Conservation (phyloP, 2,888 invertebrate genomes). For the Cheilosia urbana region DNA sequence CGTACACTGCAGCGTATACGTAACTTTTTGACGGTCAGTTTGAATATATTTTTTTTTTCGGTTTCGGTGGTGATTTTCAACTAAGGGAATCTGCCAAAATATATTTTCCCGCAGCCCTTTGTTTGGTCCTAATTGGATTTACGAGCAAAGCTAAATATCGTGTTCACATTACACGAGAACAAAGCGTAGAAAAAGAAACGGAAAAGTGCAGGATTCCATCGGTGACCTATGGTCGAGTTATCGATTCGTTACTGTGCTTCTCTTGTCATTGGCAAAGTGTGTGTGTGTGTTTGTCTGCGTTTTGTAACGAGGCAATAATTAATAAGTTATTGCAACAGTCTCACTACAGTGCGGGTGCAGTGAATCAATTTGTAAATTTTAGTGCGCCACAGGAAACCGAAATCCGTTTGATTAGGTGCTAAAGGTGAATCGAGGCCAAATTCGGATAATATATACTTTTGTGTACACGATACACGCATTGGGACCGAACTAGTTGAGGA, state of each 20-base stretch:
- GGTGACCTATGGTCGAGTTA: conserved; percentile 69
- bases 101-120: background rate
- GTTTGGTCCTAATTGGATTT: conserved; percentile 66
- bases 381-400: conserved; percentile 43
- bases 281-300: conserved; percentile 5
- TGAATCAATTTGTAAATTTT: conserved; percentile 12
- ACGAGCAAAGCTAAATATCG: conserved; percentile 33
- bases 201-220: conserved; percentile 58
- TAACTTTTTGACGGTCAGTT: conserved; percentile 39
- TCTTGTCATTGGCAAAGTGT: conserved; percentile 16
- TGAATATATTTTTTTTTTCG: conserved; percentile 8
- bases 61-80: conserved; percentile 13
- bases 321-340: conserved; percentile 39
- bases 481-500: conserved; percentile 32
- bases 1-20: conserved; percentile 65
- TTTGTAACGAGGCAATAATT: conserved; percentile 49
- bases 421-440: conserved; percentile 37
- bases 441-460: conserved; percentile 25
- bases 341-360: conserved; percentile 27
- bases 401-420: conserved; percentile 52
- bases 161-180: conserved; percentile 21
- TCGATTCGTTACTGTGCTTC: conserved; percentile 62
- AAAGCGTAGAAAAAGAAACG: conserved; percentile 6
- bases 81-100: conserved; percentile 48
- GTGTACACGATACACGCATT: conserved; percentile 2